These are phyloP conservation scores for Daboia siamensis DNA, from an alignment of 2,113 vertebrate genomes.

Conservation along the genomic window DNA sequence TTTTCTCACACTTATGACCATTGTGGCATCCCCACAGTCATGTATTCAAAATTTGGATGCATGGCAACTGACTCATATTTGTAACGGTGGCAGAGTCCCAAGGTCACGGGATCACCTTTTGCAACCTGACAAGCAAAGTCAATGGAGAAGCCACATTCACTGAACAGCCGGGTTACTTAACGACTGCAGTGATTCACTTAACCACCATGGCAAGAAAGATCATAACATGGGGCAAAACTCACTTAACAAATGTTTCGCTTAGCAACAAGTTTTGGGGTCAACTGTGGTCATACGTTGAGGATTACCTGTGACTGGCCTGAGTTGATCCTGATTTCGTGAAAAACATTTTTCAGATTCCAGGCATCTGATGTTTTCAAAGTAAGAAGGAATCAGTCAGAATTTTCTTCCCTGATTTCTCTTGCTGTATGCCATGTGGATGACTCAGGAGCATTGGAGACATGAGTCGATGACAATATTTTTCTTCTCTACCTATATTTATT, in stretches of 20 bases:
- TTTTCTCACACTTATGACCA: neutral
- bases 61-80: neutral
- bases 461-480: too few species aligned
- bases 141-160: neutral
- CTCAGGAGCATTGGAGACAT: neutral
- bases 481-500: too few species aligned
- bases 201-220: neutral
- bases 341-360: neutral
- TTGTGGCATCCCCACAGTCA: too few species aligned
- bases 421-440: too few species aligned
- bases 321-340: neutral
- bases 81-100: neutral
- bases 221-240: neutral
- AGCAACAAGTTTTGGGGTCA: too few species aligned
- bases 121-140: neutral
- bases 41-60: neutral
- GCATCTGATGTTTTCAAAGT: too few species aligned
- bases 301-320: neutral
- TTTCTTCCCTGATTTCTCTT: neutral
- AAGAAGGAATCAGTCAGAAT: neutral
- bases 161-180: too few species aligned
- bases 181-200: neutral
- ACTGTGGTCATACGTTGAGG: too few species aligned
- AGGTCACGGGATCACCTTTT: neutral
- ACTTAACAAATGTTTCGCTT: neutral